Evolutionary conservation across 2,888 invertebrate genomes (phyloP), one percentile per base, ranked within the genome.

Genomic region (Nectonema munidae): DNA sequence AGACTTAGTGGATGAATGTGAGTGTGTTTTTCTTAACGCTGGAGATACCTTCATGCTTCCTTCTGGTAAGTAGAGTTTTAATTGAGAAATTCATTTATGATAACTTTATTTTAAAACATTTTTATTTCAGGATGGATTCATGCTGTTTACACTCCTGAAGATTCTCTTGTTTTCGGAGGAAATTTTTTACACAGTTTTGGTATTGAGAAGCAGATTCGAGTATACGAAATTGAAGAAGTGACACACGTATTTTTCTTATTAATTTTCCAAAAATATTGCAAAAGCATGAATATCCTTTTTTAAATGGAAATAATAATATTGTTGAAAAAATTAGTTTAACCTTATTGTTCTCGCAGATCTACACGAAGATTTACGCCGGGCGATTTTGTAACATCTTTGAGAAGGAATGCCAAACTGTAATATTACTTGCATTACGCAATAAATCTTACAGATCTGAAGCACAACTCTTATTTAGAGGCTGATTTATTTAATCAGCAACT

Each of bases 41-140:
- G 77, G 79, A 9, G 69, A 77, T 55, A 95, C 86, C 2, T 75
- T 89, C 54, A 76, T 89, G 54, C 83, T 89, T 48, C 89, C 86
- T 6, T 79, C 83, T 11, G 86, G 58, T 59, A 42, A 38, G 40
- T 42, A 29, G 9, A 34, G 19, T 14, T 39, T 29, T 14, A 13
- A 17, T 39, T 11, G 15, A n/a, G 9, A 4, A 16, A 40, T 6
- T 39, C 13, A 40, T 40, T 20, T 29, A 17, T 18, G 32, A 41
- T 13, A 21, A 38, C 29, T 19, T 21, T 9, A 15, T 34, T 11
- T 21, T 16, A 6, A 20, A 18, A n/a, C n/a, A 42, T 36, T 40
- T 15, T n/a, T 15, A 21, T 43, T 46, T 5, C 41, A 58, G 61
- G 86, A 1, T 89, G 89, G 89, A 89, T 89, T 44, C 89, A 89